Base-by-base conservation (phyloP, 1,140 invertebrate genomes). In the Mamestra configurata region DNA sequence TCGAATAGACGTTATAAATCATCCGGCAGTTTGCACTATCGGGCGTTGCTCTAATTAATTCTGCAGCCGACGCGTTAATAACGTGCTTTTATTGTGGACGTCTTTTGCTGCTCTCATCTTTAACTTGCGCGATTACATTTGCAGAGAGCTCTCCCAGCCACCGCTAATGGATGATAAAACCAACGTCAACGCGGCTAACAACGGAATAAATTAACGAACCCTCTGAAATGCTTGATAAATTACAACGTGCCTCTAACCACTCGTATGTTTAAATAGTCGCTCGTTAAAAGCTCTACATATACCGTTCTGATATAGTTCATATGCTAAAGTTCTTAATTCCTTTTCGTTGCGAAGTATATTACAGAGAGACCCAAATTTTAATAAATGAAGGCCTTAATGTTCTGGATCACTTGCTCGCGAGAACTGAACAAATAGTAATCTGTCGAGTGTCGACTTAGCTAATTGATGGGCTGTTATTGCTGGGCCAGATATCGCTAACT, bases 81-180 rank as follows among this genome's bases (percentile, higher is more conserved):
- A 86, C 80, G 20, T 51, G 61, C 61, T 83, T 80, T 82, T 83
- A 84, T 79, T 82, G 82, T 78, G 66, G 81, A 73, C 80, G 71
- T 79, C 79, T 82, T 86, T 82, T 79, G 80, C 43, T 77, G 72
- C 76, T 77, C 76, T 82, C 78, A 72, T 83, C 85, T 84, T 80
- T 79, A 82, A 86, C 78, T 85, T 79, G 61, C 70, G 81, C 79
- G 77, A 84, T 82, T 86, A 84, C 73, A 71, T 81, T 71, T 70
- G 68, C 55, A 43, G n/a, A 71, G 59, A 78, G 77, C 79, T 64
- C 78, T 73, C 59, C 46, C 27, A 70, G 57, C 71, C 75, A 68
- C 79, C 78, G 66, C 80, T 88, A 85, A 88, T 84, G 82, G 82
- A 84, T 83, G 83, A 86, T 85, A 86, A 86, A 86, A 88, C 80